A percentile compares a stretch with the other conserved stretches of the same genome.
phyloP scores from a whole-genome alignment of 2,888 invertebrate genomes.

The Leptothorax acervorum region DNA sequence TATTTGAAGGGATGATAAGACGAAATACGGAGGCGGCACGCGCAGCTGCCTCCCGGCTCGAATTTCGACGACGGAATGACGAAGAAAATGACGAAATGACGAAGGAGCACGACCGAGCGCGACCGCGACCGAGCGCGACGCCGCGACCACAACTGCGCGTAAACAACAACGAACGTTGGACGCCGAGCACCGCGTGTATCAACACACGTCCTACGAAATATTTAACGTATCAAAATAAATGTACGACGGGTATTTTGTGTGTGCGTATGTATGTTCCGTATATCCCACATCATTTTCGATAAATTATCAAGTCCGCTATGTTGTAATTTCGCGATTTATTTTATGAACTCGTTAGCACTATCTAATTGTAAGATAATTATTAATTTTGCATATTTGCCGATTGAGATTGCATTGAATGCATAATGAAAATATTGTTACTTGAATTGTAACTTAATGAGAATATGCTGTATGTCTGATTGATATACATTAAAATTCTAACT shows the following conservation, averaged over 20 bases:
- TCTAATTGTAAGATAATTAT: background rate
- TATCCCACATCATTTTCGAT: background rate
- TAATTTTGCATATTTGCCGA: background rate
- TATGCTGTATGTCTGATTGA: background rate
- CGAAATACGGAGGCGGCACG: background rate
- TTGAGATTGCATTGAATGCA: background rate
- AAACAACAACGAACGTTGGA: background rate
- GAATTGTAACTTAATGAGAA: background rate
- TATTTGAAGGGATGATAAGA: background rate
- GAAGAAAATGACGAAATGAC: background rate
- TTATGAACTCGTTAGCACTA: background rate
- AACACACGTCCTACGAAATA: background rate
- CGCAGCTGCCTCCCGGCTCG: background rate
- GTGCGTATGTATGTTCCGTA: too few species aligned
- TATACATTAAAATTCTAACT: background rate
- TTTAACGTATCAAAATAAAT: background rate
- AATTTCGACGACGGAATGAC: background rate
- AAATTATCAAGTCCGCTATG: background rate
- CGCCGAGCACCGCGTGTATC: background rate
- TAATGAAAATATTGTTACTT: background rate
- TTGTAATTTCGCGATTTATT: background rate
- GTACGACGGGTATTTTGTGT: background rate
- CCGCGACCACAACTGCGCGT: background rate
- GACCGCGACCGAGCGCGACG: background rate
- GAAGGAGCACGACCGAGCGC: background rate